Evolutionary conservation across 2,113 vertebrate genomes (phyloP).

Genomic region (Elgaria multicarinata): DNA sequence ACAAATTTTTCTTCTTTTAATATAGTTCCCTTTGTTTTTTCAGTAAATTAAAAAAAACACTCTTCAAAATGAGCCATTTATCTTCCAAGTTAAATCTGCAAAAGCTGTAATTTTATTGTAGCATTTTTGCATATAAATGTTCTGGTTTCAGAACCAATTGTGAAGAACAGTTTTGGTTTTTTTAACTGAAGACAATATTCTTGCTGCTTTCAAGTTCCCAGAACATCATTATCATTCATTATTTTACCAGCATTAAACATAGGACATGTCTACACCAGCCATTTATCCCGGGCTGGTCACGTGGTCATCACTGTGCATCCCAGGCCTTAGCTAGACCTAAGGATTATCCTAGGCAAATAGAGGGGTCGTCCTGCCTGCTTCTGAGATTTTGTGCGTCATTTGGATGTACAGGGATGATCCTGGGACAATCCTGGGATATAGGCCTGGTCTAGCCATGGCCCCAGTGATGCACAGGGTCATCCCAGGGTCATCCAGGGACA

Average conservation of each 20-base stretch:
- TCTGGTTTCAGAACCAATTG: neutral
- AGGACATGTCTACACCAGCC: too few relatives aligned
- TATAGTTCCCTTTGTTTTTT: neutral
- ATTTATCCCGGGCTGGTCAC: too few relatives aligned
- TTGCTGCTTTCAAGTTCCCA: neutral
- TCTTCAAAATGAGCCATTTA: neutral
- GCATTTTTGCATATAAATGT: neutral
- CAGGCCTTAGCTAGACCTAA: too few relatives aligned
- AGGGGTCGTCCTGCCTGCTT: too few relatives aligned
- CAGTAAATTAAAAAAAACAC: neutral
- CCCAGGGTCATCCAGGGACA: too few relatives aligned
- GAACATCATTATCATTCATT: neutral
- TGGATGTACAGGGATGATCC: too few relatives aligned
- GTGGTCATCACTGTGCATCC: too few relatives aligned
- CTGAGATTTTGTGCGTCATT: too few relatives aligned
- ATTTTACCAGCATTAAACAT: neutral
- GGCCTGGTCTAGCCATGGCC: too few relatives aligned
- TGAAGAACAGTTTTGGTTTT: neutral
- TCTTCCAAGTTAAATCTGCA: neutral
- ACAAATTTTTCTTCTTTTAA: neutral
- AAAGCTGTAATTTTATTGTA: neutral
- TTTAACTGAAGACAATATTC: neutral
- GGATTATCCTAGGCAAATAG: too few relatives aligned
- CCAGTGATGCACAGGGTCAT: too few relatives aligned
- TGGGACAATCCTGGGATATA: too few relatives aligned